These are phyloP conservation scores for Rutilus rutilus DNA, from an alignment of 2,113 vertebrate species.

Conservation along the genomic window DNA sequence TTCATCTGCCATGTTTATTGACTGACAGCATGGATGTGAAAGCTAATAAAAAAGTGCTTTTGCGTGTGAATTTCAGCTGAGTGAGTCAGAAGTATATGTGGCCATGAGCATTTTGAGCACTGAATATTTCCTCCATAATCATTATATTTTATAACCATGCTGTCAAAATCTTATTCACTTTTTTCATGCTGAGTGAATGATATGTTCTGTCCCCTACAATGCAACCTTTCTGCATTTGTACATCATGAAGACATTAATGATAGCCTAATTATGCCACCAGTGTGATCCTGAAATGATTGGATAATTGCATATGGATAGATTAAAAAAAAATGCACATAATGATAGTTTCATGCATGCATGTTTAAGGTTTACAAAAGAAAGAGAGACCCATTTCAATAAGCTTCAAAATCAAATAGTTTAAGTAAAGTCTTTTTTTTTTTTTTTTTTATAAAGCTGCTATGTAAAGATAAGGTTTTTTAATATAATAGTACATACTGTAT, in stretches of 20 bases:
- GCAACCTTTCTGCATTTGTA: background rate
- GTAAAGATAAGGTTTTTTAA: background rate
- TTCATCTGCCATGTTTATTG: background rate
- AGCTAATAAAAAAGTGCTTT: slow-evolving; percentile 7
- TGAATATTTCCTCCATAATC: background rate
- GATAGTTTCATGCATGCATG: background rate
- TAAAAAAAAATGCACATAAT: no score
- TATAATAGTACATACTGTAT: background rate
- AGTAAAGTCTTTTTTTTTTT: background rate
- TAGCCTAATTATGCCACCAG: background rate
- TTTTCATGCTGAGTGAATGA: background rate
- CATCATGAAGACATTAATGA: no score
- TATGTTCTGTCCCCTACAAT: background rate
- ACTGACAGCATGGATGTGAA: background rate
- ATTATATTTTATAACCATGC: background rate
- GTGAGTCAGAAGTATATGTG: background rate
- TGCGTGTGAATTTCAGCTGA: background rate
- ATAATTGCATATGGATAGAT: background rate
- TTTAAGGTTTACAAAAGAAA: background rate
- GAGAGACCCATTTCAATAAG: background rate
- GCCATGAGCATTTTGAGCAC: background rate
- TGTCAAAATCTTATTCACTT: background rate
- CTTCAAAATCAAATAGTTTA: background rate
- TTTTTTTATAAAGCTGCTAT: background rate
- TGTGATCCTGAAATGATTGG: background rate